Evolutionary conservation across 2,113 vertebrate genomes (phyloP).

Genomic region (Prunella himalayana): DNA sequence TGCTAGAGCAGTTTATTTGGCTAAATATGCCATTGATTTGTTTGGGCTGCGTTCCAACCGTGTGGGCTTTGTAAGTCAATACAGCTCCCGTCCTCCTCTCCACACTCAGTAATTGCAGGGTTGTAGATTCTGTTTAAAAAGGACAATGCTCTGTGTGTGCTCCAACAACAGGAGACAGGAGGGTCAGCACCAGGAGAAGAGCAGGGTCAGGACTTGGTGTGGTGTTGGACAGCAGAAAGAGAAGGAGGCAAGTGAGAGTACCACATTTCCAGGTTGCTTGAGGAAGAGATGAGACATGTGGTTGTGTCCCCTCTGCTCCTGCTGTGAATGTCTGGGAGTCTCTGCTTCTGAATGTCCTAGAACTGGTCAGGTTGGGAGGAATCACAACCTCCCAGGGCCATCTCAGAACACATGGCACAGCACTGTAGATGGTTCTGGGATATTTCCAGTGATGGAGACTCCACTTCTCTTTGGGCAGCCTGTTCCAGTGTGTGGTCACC

Average conservation of each 20-base stretch:
- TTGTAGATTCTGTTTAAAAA: conserved; percentile 21
- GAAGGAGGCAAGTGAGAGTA: neutral
- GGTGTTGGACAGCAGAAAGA: neutral
- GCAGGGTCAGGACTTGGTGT: neutral
- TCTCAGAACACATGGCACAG: neutral
- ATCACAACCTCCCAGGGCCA: neutral
- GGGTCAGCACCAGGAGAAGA: neutral
- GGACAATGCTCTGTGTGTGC: neutral
- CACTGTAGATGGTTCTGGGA: neutral
- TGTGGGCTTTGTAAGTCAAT: conserved; percentile 74
- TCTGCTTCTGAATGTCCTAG: neutral
- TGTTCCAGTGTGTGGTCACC: neutral
- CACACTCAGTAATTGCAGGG: conserved; percentile 4
- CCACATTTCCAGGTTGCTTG: rapidly evolving
- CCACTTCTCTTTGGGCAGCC: neutral
- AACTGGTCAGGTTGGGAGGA: neutral
- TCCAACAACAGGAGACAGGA: neutral
- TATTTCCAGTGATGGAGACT: neutral
- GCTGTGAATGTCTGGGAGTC: neutral
- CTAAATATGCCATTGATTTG: conserved; percentile 75
- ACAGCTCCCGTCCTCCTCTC: conserved; percentile 64
- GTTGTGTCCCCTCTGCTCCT: neutral
- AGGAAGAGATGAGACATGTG: neutral
- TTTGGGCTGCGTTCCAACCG: conserved; percentile 70
- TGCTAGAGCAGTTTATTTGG: conserved; percentile 62